Evolutionary conservation across 2,113 vertebrate species (phyloP), one percentile per base, ranked within the genome.

Genomic region (Nerophis ophidion): DNA sequence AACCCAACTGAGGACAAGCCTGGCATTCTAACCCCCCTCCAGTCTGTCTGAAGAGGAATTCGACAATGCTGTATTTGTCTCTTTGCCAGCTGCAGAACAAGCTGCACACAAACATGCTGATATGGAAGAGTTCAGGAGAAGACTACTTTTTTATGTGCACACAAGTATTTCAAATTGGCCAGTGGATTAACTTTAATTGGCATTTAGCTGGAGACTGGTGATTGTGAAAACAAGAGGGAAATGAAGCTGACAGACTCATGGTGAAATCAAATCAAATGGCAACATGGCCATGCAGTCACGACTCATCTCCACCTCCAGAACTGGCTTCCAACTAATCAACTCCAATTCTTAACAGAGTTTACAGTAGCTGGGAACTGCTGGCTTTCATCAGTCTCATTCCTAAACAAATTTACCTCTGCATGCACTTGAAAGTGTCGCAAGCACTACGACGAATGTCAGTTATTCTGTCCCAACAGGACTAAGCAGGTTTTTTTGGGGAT

Each of bases 51-150:
- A 81, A 84, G 66, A 71, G 67, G 75, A 80, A 79, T 82, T 55
- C 62, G 70, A 87, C 84, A 87, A 86, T 86, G 79, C 72, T 40
- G 77, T 74, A 78, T 69, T 81, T 87, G 84, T 88, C 68, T 73
- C 11, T 12, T 44, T 65, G 73, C 79, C 83, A 79, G 70, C 56
- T 66, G 48, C 60, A 76, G 75, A 84, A 86, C 79, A 79, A 79
- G 64, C 72, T 71, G 62, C 71, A 75, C 70, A 79, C 44, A 77
- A 72, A 78, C 73, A 67, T 14, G 67, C 65, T 14, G 48, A 71
- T 63, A 78, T 70, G 63, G 81, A 77, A 71, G 62, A 71, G 53
- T 62, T 65, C 57, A 48, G 57, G 74, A 74, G 58, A 61, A 69
- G 68, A 69, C 59, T 44, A 71, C 63, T 74, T 67, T 71, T 53